Conservation (phyloP, 1,140 invertebrate genomes). For the Lepidostoma basale region DNA sequence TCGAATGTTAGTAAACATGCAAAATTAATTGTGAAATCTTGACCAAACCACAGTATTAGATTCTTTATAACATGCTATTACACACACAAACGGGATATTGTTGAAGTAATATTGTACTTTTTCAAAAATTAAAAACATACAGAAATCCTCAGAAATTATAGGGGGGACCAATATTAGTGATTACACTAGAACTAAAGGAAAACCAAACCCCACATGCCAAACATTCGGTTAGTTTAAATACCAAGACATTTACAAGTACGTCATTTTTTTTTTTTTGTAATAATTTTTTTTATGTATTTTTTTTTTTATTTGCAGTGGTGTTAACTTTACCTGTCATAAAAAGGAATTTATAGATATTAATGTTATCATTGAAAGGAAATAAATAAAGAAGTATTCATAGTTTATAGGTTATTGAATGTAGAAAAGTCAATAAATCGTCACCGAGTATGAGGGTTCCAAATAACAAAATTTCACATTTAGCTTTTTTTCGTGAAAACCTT, state of each 20-base stretch:
- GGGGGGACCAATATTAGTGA: neutral
- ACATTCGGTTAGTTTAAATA: conserved; percentile 3
- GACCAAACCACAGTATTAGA: neutral
- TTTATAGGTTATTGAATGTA: no score
- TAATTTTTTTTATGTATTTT: no score
- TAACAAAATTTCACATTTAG: no score
- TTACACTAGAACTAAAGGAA: neutral
- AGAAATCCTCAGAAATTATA: conserved; percentile 8
- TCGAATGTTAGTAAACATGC: neutral
- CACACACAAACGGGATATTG: neutral
- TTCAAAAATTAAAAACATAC: conserved; percentile 7
- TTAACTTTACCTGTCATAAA: no score
- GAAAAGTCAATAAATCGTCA: no score
- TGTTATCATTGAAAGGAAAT: no score
- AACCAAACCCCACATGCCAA: conserved; percentile 11
- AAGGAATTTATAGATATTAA: no score
- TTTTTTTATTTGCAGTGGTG: no score
- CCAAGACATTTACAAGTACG: conserved; percentile 9
- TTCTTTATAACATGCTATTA: neutral
- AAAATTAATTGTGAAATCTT: conserved; percentile 14
- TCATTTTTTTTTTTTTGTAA: no score
- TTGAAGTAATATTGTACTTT: conserved; percentile 4
- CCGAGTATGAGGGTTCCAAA: no score
- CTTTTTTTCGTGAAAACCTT: no score
- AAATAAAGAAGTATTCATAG: no score